A percentile compares a stretch with the other conserved stretches of the same genome.
Conservation (phyloP, 2,113 vertebrate species). For the Centropus bengalensis region DNA sequence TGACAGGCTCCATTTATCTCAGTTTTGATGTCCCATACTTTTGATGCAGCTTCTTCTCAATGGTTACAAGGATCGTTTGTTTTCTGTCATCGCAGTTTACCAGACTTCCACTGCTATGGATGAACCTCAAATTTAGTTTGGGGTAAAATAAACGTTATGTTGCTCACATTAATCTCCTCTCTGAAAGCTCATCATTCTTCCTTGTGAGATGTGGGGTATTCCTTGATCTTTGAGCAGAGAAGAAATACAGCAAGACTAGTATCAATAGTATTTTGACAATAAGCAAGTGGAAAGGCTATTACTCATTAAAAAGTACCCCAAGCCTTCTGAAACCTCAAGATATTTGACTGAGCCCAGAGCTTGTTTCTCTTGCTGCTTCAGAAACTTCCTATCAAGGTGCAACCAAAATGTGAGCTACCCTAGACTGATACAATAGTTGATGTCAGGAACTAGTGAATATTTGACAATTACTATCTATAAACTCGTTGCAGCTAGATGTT, state of each 20-base stretch:
- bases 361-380: background rate
- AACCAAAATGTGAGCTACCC: background rate
- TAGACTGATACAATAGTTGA: background rate
- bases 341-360: background rate
- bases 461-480: background rate
- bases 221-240: background rate
- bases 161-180: background rate
- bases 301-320: too few species aligned
- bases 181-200: background rate
- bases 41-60: background rate
- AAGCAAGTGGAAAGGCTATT: background rate
- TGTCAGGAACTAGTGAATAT: background rate
- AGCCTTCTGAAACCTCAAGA: background rate
- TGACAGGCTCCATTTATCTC: background rate
- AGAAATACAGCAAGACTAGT: background rate
- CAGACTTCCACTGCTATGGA: background rate
- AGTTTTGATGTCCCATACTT: background rate
- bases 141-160: background rate
- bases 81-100: background rate
- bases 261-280: background rate
- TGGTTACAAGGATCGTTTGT: background rate
- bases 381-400: background rate
- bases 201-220: background rate
- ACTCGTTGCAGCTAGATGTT: background rate
- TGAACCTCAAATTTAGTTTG: background rate